Conservation (phyloP, 2,888 invertebrate genomes). For the Spodoptera exigua region DNA sequence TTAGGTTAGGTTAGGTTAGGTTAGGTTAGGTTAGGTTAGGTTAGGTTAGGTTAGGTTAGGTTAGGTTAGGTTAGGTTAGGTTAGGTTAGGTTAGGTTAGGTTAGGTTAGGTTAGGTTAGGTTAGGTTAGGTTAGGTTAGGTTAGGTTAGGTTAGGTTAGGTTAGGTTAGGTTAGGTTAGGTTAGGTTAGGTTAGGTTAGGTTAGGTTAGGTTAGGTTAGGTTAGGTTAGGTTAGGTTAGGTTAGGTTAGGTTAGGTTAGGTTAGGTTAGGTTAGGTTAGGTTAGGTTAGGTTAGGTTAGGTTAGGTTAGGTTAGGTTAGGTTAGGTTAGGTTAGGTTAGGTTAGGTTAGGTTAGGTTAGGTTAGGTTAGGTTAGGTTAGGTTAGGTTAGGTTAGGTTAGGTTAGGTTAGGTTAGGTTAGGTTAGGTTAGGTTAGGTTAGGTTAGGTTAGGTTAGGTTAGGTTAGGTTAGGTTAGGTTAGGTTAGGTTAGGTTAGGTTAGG, state of each 20-base stretch:
- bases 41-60: conserved; percentile 32
- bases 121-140: conserved; percentile 21
- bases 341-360: conserved; percentile 39
- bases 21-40: conserved; percentile 32
- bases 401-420: conserved; percentile 46
- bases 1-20: conserved; percentile 35
- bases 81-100: conserved; percentile 28
- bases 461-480: conserved; percentile 54
- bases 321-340: conserved; percentile 39
- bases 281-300: conserved; percentile 32
- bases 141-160: conserved; percentile 15
- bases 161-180: conserved; percentile 16
- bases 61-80: conserved; percentile 29
- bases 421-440: conserved; percentile 41
- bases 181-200: conserved; percentile 25
- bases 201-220: conserved; percentile 29
- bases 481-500: conserved; percentile 37
- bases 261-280: conserved; percentile 29
- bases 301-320: conserved; percentile 34
- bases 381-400: conserved; percentile 14
- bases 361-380: conserved; percentile 18
- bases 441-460: conserved; percentile 54
- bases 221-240: conserved; percentile 29
- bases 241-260: conserved; percentile 27
- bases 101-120: conserved; percentile 24